phyloP scores from a whole-genome alignment of 2,797 vertebrate genomes.

The Sus cebifrons region DNA sequence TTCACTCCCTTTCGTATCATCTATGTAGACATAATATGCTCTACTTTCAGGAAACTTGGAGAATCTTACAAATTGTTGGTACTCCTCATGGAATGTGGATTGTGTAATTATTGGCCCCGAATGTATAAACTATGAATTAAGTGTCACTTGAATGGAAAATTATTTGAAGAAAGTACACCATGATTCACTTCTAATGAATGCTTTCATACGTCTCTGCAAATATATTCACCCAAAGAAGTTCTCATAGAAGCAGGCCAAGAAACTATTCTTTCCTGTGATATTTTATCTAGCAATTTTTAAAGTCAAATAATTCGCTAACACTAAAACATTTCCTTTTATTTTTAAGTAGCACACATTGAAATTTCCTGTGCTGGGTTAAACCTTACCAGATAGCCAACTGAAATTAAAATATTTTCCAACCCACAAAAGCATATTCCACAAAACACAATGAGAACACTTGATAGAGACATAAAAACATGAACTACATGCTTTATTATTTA shows the following conservation, averaged over 20 bases:
- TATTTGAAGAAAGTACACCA: constrained; percentile 83
- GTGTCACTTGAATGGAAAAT: constrained; percentile 84
- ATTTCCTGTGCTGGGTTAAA: constrained; percentile 62
- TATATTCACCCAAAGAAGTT: constrained; percentile 77
- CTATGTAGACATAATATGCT: constrained; percentile 76
- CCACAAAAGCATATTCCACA: constrained; percentile 15
- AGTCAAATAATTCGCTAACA: constrained; percentile 77
- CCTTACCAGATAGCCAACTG: constrained; percentile 13
- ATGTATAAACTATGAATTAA: constrained; percentile 85
- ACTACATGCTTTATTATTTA: background rate
- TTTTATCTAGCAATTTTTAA: constrained; percentile 80
- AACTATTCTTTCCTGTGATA: constrained; percentile 70
- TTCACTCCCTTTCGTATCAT: constrained; percentile 55
- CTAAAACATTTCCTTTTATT: constrained; percentile 73
- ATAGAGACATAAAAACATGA: constrained; percentile 15
- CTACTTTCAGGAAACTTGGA: constrained; percentile 73
- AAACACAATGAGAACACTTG: constrained; percentile 53
- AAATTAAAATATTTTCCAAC: constrained; percentile 62
- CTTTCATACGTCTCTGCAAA: constrained; percentile 79
- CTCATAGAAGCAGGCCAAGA: constrained; percentile 75
- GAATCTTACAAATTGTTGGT: constrained; percentile 73
- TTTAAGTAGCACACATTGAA: constrained; percentile 49
- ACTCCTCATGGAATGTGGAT: constrained; percentile 79
- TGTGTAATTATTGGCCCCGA: constrained; percentile 75
- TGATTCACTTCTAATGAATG: constrained; percentile 87